Percentiles rank a stretch among this genome's conserved stretches.
Conservation (phyloP, 2,888 invertebrate genomes). For the Dynastes hyllus region DNA sequence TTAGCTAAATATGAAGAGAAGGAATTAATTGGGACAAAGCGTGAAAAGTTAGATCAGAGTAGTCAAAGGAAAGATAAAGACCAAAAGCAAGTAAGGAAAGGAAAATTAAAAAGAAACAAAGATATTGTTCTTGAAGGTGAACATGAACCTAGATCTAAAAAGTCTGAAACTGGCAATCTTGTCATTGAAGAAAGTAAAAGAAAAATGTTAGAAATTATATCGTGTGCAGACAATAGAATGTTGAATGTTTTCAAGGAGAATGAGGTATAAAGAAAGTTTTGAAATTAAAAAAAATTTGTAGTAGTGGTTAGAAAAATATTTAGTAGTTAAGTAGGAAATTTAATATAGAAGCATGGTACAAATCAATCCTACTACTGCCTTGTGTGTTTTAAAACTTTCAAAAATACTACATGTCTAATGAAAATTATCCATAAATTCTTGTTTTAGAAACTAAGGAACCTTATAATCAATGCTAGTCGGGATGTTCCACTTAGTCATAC, state of each 20-base stretch:
- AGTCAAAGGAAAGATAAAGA: no score
- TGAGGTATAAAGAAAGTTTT: neutral
- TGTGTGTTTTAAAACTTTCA: no score
- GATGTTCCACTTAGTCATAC: slow-evolving; percentile 29
- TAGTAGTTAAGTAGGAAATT: no score
- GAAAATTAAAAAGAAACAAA: neutral
- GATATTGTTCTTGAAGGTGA: neutral
- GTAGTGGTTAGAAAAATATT: no score
- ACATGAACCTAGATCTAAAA: neutral
- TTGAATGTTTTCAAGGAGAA: neutral
- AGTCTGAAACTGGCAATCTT: neutral
- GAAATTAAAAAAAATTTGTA: no score
- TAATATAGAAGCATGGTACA: no score
- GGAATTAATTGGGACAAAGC: no score
- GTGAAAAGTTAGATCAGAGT: no score
- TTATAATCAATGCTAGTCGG: slow-evolving; percentile 3
- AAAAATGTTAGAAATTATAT: slow-evolving; percentile 6
- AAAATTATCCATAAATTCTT: neutral
- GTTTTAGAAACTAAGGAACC: neutral
- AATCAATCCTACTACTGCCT: no score
- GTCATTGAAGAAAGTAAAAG: neutral
- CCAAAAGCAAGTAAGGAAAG: neutral
- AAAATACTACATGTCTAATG: no score
- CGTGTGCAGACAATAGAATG: neutral
- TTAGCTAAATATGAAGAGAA: neutral